Evolutionary conservation across 1,140 invertebrate species (phyloP).

Genomic region (Aphaenogaster ashmeadi): DNA sequence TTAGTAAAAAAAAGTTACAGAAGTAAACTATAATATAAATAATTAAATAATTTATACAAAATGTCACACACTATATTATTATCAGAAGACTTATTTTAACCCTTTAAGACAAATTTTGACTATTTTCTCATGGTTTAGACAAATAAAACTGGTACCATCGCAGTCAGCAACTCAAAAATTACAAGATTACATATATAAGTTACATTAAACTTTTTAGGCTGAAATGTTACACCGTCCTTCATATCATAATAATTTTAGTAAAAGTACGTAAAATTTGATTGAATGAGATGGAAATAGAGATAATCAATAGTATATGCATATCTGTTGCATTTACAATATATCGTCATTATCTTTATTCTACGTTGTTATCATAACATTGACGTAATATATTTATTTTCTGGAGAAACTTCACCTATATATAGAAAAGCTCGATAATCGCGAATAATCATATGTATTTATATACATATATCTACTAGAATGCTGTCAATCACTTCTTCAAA

Average conservation of each 20-base stretch:
- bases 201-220: no score
- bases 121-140: no score
- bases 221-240: neutral
- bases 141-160: no score
- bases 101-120: no score
- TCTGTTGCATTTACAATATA: neutral
- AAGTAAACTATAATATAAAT: no score
- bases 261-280: constrained; percentile 2
- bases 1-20: no score
- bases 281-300: neutral
- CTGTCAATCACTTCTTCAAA: neutral
- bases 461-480: neutral
- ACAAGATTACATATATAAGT: no score
- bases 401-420: neutral
- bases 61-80: no score
- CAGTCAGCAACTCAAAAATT: no score
- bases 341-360: neutral
- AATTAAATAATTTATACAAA: no score
- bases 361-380: neutral
- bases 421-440: neutral
- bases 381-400: neutral
- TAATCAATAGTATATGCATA: neutral
- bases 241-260: neutral
- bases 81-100: no score
- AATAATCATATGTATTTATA: neutral